phyloP scores from a whole-genome alignment of 2,113 vertebrate species.

The Balaeniceps rex region DNA sequence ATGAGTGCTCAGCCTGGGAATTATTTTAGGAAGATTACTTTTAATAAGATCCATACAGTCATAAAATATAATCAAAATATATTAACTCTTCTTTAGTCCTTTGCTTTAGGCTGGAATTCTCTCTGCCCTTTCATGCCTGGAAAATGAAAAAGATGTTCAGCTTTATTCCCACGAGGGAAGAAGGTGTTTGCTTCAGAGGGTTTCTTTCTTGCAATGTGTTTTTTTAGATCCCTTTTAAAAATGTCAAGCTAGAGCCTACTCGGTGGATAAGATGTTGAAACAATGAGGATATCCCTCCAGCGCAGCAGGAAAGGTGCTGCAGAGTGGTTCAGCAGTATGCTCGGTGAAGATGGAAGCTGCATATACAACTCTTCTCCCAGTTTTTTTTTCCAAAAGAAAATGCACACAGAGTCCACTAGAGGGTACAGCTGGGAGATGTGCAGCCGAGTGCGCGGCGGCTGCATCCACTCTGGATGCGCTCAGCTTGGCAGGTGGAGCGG shows the following conservation, averaged over 20 bases:
- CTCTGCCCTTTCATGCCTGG: neutral
- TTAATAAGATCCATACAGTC: neutral
- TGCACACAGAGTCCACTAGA: slow-evolving; percentile 21
- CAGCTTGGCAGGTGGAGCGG: neutral
- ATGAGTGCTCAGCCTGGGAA: neutral
- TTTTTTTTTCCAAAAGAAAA: neutral
- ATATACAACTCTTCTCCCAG: neutral
- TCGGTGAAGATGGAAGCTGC: neutral
- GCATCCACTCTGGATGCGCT: neutral
- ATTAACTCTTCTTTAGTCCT: neutral
- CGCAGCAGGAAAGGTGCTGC: fast-evolving
- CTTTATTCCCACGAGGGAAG: neutral
- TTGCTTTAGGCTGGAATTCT: neutral
- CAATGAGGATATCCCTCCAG: neutral
- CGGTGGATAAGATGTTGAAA: neutral
- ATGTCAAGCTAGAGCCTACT: neutral
- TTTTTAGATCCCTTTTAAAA: neutral
- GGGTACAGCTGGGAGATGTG: neutral
- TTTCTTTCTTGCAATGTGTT: fast-evolving
- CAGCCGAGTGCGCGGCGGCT: neutral
- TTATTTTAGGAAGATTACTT: neutral
- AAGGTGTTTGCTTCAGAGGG: neutral
- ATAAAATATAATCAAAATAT: neutral
- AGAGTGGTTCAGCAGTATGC: neutral
- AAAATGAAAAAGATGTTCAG: neutral